Percentiles rank a stretch among this genome's conserved stretches.
Evolutionary conservation across 2,797 vertebrate species (phyloP).

Genomic region (Rhinoraja longicauda): DNA sequence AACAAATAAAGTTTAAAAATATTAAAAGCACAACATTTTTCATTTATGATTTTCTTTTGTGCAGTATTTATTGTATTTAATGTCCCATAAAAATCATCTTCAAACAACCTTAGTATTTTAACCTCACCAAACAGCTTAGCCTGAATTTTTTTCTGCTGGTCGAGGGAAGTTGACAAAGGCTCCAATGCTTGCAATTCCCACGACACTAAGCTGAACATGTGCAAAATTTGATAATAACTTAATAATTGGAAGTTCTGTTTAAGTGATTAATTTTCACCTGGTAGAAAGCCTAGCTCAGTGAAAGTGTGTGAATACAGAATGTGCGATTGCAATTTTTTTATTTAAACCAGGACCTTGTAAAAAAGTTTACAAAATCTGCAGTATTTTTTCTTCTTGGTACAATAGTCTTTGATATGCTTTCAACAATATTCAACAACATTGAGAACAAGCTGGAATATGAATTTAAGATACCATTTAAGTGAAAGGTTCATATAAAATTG

Average conservation of each 20-base stretch:
- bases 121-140: neutral
- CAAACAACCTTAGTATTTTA: neutral
- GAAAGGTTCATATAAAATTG: neutral
- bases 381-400: neutral
- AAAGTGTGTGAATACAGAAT: neutral
- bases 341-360: neutral
- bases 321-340: neutral
- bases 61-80: neutral
- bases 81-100: neutral
- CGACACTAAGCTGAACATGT: neutral
- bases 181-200: neutral
- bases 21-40: neutral
- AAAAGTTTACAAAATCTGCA: neutral
- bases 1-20: neutral
- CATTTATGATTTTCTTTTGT: neutral
- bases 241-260: neutral
- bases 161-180: neutral
- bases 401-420: neutral
- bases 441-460: neutral
- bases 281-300: neutral
- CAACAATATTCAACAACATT: neutral
- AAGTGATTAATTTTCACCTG: constrained; percentile 6
- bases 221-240: neutral
- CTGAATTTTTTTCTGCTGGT: neutral
- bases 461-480: neutral